Percentiles rank a stretch among this genome's conserved stretches.
Conservation (phyloP, 2,797 vertebrate species). For the Furcifer pardalis region DNA sequence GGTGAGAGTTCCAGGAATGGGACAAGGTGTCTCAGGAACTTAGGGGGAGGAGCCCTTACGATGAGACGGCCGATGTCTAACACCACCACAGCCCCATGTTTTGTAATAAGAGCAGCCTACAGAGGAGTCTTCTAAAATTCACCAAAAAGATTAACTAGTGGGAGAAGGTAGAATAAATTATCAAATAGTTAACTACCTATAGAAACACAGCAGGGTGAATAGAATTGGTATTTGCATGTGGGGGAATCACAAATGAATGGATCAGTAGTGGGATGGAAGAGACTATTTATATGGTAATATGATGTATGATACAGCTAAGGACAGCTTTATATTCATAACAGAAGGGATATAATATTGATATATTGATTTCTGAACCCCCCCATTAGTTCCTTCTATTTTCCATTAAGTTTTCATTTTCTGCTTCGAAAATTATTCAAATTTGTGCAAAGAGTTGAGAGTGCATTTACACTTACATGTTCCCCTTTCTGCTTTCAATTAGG, state of each 20-base stretch:
- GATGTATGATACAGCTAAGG: not conserved
- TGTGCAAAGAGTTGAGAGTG: conserved; percentile 23
- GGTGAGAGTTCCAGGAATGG: too few species aligned
- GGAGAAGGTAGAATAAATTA: not conserved
- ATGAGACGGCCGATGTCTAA: too few species aligned
- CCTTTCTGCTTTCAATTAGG: conserved; percentile 43
- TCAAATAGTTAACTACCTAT: not conserved
- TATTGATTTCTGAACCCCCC: not conserved
- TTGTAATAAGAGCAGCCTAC: not conserved
- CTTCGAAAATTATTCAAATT: conserved; percentile 29
- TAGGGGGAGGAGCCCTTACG: too few species aligned
- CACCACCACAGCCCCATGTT: not conserved
- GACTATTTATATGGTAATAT: not conserved
- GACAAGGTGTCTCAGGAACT: too few species aligned
- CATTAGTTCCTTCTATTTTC: conserved; percentile 10
- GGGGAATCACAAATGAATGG: not conserved
- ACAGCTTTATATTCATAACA: conserved; percentile 1
- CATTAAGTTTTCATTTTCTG: conserved; percentile 2
- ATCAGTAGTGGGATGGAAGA: not conserved
- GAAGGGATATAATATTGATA: rapidly evolving
- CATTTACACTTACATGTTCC: conserved; percentile 19
- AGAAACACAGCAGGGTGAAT: not conserved
- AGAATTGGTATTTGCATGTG: not conserved
- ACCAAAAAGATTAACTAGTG: not conserved
- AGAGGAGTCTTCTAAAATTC: not conserved